These are phyloP conservation scores for Pyrgilauda ruficollis DNA, from an alignment of 2,113 vertebrate genomes.

Conservation along the genomic window DNA sequence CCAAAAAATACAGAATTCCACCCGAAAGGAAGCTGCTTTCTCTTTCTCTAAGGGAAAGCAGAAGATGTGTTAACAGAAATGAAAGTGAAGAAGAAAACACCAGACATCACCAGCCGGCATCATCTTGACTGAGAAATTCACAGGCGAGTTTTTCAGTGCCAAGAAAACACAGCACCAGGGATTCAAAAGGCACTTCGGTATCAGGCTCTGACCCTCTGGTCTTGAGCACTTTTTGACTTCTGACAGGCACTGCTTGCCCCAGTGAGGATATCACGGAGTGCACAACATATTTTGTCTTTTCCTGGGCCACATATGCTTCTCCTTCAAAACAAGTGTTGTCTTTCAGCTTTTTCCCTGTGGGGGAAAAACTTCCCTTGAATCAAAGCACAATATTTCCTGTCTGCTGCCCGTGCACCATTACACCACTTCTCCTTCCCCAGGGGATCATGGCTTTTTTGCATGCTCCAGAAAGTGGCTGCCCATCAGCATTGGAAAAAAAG, in stretches of 20 bases:
- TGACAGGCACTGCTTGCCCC: not conserved
- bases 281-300: not conserved
- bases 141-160: not conserved
- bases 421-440: not conserved
- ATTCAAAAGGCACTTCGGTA: not conserved
- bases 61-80: slow-evolving; percentile 26
- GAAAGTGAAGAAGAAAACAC: slow-evolving; percentile 34
- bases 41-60: not conserved
- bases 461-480: not conserved
- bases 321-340: not conserved
- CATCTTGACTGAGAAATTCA: slow-evolving; percentile 5
- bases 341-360: not conserved
- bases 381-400: not conserved
- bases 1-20: slow-evolving; percentile 42
- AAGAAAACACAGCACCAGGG: not conserved
- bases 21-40: slow-evolving; percentile 3
- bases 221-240: not conserved
- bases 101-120: slow-evolving; percentile 7
- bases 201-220: not conserved
- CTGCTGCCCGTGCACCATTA: not conserved
- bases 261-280: not conserved
- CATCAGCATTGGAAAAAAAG: not conserved
- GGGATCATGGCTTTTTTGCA: not conserved
- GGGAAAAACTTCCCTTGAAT: not conserved
- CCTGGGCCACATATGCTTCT: not conserved